Evolutionary conservation across 92 coral and sea anemone species (phyloP).

Genomic region (Heteractis magnifica): DNA sequence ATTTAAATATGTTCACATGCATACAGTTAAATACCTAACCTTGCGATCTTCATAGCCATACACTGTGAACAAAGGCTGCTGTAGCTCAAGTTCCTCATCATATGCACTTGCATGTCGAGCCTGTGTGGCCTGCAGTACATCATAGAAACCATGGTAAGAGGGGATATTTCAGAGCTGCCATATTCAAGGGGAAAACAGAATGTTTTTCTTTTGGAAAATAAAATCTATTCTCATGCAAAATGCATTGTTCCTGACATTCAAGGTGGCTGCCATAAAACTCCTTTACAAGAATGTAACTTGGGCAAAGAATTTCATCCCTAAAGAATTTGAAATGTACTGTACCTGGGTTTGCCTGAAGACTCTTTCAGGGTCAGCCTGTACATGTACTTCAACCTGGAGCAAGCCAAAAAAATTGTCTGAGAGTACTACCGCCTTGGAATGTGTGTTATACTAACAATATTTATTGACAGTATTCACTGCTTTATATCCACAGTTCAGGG

Average conservation of each 20-base stretch:
- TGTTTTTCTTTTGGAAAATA: too few species aligned
- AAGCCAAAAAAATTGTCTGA: not conserved
- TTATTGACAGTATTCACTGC: too few species aligned
- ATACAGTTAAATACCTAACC: constrained; percentile 27
- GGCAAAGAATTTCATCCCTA: too few species aligned
- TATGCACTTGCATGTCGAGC: constrained; percentile 78
- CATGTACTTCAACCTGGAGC: constrained; percentile 80
- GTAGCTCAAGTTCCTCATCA: constrained; percentile 89
- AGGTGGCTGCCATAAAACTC: too few species aligned
- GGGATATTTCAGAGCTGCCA: too few species aligned
- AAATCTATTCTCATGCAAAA: too few species aligned
- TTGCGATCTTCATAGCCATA: constrained; percentile 80
- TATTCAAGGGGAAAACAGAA: too few species aligned
- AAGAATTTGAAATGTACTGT: not conserved
- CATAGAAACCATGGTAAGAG: not conserved
- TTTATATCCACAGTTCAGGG: too few species aligned
- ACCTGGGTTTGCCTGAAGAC: constrained; percentile 85
- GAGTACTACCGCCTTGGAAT: not conserved
- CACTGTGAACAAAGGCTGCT: constrained; percentile 81
- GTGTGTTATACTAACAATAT: too few species aligned
- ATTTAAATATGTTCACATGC: too few species aligned
- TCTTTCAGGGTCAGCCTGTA: constrained; percentile 76
- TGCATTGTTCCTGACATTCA: too few species aligned
- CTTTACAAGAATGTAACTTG: too few species aligned
- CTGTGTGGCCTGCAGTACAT: constrained; percentile 67